Base-by-base conservation (phyloP, 2,888 invertebrate species). In the Protodeltote pygarga region DNA sequence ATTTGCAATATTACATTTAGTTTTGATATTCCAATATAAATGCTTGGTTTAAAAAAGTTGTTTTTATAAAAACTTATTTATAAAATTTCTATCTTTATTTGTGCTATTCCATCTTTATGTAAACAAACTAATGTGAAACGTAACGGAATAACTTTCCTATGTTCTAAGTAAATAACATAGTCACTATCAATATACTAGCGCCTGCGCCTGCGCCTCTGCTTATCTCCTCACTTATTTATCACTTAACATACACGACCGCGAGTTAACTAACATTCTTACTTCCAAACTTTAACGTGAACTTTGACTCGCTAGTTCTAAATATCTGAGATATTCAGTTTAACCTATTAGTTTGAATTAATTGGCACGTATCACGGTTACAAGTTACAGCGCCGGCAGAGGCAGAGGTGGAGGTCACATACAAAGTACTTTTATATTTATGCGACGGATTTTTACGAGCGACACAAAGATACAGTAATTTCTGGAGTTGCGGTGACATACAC, bases 401-500 rank as follows among this genome's bases (percentile, higher is more conserved):
- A 8, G 19, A 34, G 54, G 48, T 51, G 21, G 35, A 10, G 51
- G 54, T 47, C 54, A 41, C 6, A 5, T 28, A 25, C 32, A 9
- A 21, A 10, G 17, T 21, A 39, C 24, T 29, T 14, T 34, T 46
- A 21, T 15, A 39, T 9, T 46, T 39, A 27, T 15, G 6, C 57
- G 33, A 46, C 31, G 24, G 23, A 44, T 29, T 35, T 35, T 52
- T 59, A 65, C 49, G 52, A 52, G 33, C 19, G 31, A 46, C 48
- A 69, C 64, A 48, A 53, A 53, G 54, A 65, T 65, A 65, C 65
- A 37, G 53, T 59, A 54, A 48, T 47, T 65, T 34, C 23, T 33
- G 8, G 21, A 16, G 33, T 31, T 20, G 19, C 13, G 6, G 11
- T 34, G 34, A 24, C 28, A 14, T 5, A 9, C 5, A 37, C 37